Evolutionary conservation across 2,113 vertebrate species (phyloP).

Genomic region (Chaetodon trifascialis): DNA sequence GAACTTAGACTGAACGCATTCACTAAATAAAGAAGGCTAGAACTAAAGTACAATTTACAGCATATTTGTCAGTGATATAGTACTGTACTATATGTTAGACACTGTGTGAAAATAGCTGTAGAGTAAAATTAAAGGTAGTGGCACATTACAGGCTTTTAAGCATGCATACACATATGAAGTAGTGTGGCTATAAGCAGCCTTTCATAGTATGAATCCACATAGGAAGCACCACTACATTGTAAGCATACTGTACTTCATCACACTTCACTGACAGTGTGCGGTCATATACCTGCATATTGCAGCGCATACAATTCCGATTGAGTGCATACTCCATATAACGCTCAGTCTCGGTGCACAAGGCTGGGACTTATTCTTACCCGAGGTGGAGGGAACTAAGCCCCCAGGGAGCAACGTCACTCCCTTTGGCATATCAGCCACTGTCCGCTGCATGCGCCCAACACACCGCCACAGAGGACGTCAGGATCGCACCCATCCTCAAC

Average conservation of each 20-base stretch:
- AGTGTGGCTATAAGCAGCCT: background rate
- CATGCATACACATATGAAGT: background rate
- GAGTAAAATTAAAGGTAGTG: background rate
- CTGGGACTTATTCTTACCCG: constrained; percentile 80
- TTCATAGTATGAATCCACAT: too few species aligned
- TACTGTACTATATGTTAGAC: background rate
- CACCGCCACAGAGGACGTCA: constrained; percentile 82
- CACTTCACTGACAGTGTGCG: background rate
- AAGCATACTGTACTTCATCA: background rate
- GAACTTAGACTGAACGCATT: background rate
- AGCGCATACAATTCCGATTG: background rate
- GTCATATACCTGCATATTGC: background rate
- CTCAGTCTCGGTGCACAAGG: constrained; percentile 49
- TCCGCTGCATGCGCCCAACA: constrained; percentile 81
- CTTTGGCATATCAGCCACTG: constrained; percentile 83
- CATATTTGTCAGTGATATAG: background rate
- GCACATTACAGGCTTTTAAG: too few species aligned
- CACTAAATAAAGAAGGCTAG: background rate
- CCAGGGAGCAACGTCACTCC: constrained; percentile 85
- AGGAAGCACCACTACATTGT: too few species aligned
- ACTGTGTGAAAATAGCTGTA: background rate
- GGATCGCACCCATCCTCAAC: constrained; percentile 85
- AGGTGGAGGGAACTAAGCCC: constrained; percentile 87
- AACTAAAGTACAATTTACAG: background rate
- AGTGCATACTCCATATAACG: constrained; percentile 10